These are phyloP conservation scores for Drosophila birchii DNA, from an alignment of 2,888 invertebrate genomes.

Conservation along the genomic window DNA sequence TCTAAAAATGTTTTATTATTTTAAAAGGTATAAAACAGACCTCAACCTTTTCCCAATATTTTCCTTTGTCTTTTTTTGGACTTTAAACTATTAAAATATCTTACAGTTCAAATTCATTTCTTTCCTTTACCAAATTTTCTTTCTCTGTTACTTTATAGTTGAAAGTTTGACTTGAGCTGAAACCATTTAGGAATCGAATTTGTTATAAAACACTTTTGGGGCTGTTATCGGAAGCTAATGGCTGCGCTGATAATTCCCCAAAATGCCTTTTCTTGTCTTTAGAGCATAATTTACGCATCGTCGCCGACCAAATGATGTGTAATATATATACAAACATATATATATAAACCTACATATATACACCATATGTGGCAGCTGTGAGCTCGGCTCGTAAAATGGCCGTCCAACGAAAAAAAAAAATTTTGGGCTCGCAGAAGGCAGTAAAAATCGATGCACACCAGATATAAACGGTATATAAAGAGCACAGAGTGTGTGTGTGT, in stretches of 20 bases:
- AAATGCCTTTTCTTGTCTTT: conserved; percentile 30
- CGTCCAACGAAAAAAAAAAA: conserved; percentile 53
- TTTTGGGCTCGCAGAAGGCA: conserved; percentile 53
- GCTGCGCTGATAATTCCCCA: conserved; percentile 62
- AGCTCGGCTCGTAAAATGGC: conserved; percentile 63
- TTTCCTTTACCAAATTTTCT: background rate
- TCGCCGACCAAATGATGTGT: conserved; percentile 72
- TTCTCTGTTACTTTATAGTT: conserved; percentile 7
- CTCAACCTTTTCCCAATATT: no score
- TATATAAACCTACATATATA: conserved; percentile 12
- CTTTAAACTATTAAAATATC: no score
- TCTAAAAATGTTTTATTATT: no score
- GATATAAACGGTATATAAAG: conserved; percentile 26
- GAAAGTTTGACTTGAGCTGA: conserved; percentile 13
- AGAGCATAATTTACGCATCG: conserved; percentile 50
- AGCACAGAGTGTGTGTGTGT: conserved; percentile 12
- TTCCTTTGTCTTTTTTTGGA: no score
- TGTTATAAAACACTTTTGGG: conserved; percentile 20
- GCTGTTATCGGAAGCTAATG: conserved; percentile 66
- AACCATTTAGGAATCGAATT: conserved; percentile 34
- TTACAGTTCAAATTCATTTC: no score
- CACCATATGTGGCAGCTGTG: conserved; percentile 50
- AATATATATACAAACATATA: conserved; percentile 23
- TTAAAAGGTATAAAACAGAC: no score
- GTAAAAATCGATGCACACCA: conserved; percentile 72